phyloP scores from a whole-genome alignment of 1,140 invertebrate genomes.

The Conus betulinus region DNA sequence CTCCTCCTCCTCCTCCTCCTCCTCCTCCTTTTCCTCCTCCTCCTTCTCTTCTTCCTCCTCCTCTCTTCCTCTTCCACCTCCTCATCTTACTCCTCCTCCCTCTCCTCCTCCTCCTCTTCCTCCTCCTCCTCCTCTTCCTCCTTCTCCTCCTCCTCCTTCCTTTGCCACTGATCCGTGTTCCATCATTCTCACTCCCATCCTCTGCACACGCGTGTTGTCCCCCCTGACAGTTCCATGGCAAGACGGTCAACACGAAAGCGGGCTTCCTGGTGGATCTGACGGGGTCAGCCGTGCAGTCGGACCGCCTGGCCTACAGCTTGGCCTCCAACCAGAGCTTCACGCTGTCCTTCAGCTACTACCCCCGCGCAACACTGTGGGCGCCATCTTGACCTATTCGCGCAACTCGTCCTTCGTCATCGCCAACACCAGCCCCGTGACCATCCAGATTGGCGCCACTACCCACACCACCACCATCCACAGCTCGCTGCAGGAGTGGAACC shows the following conservation, averaged over 20 bases:
- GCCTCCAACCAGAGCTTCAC: not conserved
- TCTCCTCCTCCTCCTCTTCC: too few species aligned
- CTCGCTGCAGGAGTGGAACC: not conserved
- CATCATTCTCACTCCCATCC: too few species aligned
- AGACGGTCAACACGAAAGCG: not conserved
- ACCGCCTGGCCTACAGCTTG: not conserved
- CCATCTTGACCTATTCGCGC: conserved; percentile 6
- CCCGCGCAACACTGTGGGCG: not conserved
- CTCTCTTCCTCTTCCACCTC: too few species aligned
- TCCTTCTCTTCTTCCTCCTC: too few species aligned
- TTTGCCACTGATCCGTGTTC: too few species aligned
- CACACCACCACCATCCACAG: not conserved
- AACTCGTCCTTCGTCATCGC: conserved; percentile 1
- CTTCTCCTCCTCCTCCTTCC: too few species aligned
- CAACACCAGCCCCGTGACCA: not conserved
- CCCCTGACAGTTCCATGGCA: not conserved
- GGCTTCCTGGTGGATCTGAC: not conserved
- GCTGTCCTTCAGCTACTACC: not conserved
- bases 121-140: too few species aligned
- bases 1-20: too few species aligned
- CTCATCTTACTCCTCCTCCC: too few species aligned
- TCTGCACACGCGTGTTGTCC: too few species aligned
- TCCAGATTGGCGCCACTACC: not conserved
- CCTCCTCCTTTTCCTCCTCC: too few species aligned
- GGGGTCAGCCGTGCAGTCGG: not conserved